phyloP scores from a whole-genome alignment of 2,797 vertebrate species.

The Acipenser transmontanus region DNA sequence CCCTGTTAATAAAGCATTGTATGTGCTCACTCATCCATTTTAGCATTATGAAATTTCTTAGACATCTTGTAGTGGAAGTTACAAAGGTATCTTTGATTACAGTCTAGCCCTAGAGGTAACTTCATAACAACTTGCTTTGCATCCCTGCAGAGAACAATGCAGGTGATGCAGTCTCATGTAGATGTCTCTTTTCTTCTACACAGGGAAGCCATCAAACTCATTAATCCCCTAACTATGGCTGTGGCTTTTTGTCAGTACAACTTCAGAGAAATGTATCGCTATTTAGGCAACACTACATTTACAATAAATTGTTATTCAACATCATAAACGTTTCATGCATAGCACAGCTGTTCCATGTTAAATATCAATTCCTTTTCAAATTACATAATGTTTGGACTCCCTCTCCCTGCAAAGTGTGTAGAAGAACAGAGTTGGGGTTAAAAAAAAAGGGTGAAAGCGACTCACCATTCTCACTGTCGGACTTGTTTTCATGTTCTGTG shows the following conservation, averaged over 20 bases:
- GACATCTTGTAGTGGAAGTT: constrained; percentile 56
- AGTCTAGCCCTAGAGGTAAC: constrained; percentile 57
- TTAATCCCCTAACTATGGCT: constrained; percentile 52
- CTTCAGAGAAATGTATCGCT: constrained; percentile 3
- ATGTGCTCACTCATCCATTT: constrained; percentile 58
- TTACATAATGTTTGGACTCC: background rate
- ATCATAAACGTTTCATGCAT: background rate
- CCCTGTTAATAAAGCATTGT: constrained; percentile 73
- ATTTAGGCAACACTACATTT: too few relatives aligned
- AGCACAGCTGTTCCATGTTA: constrained; percentile 3
- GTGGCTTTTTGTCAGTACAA: constrained; percentile 48
- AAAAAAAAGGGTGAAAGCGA: constrained; percentile 23
- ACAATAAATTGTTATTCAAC: too few relatives aligned
- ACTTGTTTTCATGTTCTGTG: constrained; percentile 96
- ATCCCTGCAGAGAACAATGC: constrained; percentile 45
- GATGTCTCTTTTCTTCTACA: constrained; percentile 37
- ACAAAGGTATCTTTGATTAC: constrained; percentile 74
- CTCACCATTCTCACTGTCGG: constrained; percentile 93
- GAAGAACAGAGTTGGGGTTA: background rate
- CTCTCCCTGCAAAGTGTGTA: background rate
- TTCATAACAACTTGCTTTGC: constrained; percentile 54
- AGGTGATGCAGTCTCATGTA: constrained; percentile 55
- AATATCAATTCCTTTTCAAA: constrained; percentile 23
- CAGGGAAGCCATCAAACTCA: constrained; percentile 36
- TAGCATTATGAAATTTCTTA: constrained; percentile 53